These are phyloP conservation scores for Colossoma macropomum DNA, from an alignment of 2,113 vertebrate genomes.

Conservation along the genomic window DNA sequence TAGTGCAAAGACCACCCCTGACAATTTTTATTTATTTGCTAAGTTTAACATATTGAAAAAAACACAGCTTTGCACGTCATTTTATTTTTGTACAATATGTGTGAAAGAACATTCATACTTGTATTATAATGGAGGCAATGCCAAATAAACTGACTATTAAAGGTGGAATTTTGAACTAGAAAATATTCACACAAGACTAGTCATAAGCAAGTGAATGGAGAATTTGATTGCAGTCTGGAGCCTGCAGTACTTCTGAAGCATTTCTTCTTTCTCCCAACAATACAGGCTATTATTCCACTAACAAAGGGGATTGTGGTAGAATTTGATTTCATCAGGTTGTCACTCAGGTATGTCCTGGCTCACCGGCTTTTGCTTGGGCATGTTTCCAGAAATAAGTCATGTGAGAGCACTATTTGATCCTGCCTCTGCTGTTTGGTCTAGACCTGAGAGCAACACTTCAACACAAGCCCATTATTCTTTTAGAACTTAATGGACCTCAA, in stretches of 20 bases:
- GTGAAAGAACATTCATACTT: too few relatives aligned
- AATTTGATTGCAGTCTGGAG: neutral
- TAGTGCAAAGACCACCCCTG: too few relatives aligned
- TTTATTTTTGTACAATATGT: too few relatives aligned
- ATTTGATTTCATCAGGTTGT: slow-evolving; percentile 56
- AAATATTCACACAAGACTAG: too few relatives aligned
- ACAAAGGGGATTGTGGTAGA: slow-evolving; percentile 12
- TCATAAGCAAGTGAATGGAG: neutral
- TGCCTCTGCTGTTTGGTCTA: slow-evolving; percentile 15
- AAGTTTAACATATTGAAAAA: too few relatives aligned
- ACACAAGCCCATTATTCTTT: slow-evolving; percentile 38
- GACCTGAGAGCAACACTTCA: slow-evolving; percentile 39
- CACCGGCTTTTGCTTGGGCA: slow-evolving; percentile 41
- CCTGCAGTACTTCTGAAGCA: neutral
- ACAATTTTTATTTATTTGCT: too few relatives aligned
- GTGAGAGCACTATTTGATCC: slow-evolving; percentile 35
- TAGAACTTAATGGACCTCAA: slow-evolving; percentile 37
- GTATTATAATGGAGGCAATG: too few relatives aligned
- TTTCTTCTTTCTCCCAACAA: neutral
- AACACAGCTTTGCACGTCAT: too few relatives aligned
- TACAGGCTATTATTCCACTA: slow-evolving; percentile 1
- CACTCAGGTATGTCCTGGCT: slow-evolving; percentile 49
- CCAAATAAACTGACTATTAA: too few relatives aligned
- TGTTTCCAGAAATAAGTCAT: slow-evolving; percentile 47
- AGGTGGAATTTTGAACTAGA: too few relatives aligned